phyloP scores from a whole-genome alignment of 2,797 vertebrate genomes.

The Pithecia hirsuta region DNA sequence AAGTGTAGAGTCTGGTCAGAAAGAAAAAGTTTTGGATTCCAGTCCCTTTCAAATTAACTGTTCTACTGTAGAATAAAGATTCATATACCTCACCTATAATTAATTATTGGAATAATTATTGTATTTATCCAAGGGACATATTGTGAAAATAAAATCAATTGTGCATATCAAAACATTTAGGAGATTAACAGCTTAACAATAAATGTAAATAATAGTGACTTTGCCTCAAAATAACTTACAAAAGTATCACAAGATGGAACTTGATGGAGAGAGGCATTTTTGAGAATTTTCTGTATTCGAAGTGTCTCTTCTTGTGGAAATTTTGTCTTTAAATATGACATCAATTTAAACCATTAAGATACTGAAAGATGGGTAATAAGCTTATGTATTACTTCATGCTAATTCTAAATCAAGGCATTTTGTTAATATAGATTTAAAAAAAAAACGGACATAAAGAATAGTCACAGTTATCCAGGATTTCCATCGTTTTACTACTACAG shows the following conservation, averaged over 20 bases:
- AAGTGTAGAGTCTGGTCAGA: not conserved
- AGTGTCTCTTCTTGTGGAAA: not conserved
- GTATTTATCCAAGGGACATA: not conserved
- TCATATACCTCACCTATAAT: not conserved
- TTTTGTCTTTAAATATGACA: not conserved
- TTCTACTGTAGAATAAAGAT: not conserved
- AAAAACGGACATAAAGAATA: not conserved
- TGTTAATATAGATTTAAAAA: slow-evolving; percentile 9
- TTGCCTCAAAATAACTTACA: not conserved
- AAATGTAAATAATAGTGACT: not conserved
- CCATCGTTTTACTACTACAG: not conserved
- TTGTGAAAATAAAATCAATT: not conserved
- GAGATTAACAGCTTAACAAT: not conserved
- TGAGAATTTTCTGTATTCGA: not conserved
- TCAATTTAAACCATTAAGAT: not conserved
- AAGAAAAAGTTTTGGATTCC: not conserved
- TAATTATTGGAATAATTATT: not conserved
- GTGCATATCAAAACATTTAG: not conserved
- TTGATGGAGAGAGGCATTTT: not conserved
- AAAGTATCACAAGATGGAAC: not conserved
- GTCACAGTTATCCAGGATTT: not conserved
- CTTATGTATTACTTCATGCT: not conserved
- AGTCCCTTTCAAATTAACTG: not conserved
- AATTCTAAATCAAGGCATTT: slow-evolving; percentile 19
- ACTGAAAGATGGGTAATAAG: not conserved